These are phyloP conservation scores for Harpegnathos saltator DNA, from an alignment of 1,140 invertebrate species.

Conservation along the genomic window DNA sequence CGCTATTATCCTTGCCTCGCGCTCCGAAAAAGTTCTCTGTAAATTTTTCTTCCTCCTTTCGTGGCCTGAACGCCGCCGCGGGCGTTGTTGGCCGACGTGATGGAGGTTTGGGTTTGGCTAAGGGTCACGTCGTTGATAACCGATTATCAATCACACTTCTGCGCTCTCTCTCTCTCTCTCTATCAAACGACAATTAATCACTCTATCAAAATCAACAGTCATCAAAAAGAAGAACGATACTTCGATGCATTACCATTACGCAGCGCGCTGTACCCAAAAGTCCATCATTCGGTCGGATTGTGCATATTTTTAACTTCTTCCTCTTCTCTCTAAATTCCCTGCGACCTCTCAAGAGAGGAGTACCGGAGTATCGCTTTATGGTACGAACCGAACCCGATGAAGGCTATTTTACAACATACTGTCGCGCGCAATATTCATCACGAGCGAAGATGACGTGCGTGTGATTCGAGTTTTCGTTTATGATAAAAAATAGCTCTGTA, in stretches of 20 bases:
- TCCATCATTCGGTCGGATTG: constrained; percentile 41
- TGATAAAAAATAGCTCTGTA: constrained; percentile 37
- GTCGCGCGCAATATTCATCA: background rate
- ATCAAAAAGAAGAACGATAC: constrained; percentile 67
- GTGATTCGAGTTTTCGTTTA: background rate
- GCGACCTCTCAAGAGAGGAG: background rate
- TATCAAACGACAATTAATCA: constrained; percentile 65
- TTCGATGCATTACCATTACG: constrained; percentile 73
- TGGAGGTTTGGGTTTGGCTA: constrained; percentile 52
- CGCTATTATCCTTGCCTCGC: constrained; percentile 18
- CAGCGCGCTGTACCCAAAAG: constrained; percentile 75
- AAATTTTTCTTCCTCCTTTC: constrained; percentile 45
- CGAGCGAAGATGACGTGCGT: background rate
- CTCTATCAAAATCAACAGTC: constrained; percentile 70
- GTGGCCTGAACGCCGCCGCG: constrained; percentile 11
- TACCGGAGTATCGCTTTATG: background rate
- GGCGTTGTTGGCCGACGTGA: constrained; percentile 28
- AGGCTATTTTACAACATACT: background rate
- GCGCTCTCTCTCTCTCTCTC: constrained; percentile 22
- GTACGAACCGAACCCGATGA: background rate
- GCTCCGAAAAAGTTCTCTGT: constrained; percentile 48
- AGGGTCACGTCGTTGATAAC: constrained; percentile 64
- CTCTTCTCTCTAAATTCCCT: too few species aligned
- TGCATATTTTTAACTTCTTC: background rate
- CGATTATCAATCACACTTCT: constrained; percentile 42